Base-by-base conservation (phyloP, 2,113 vertebrate genomes). In the Hucho hucho region DNA sequence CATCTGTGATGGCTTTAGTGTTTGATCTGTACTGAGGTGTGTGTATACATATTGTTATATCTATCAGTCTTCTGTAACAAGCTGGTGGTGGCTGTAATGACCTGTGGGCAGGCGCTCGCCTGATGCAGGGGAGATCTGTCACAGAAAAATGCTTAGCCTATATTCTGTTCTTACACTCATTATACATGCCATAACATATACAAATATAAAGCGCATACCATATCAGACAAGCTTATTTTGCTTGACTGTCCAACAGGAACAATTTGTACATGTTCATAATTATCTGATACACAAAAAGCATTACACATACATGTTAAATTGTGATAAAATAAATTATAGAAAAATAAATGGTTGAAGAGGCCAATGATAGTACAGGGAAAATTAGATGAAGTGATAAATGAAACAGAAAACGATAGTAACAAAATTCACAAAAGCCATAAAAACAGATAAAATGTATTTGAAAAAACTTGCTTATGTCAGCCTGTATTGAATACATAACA, bases 291-390 rank as follows among this genome's bases (percentile, higher is more conserved):
- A 86, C 61, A 77, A 81, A 79, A 83, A 74, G 75, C 81, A 68
- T 77, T 72, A 66, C 61, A 61, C 70, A 92, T 91, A 92, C 92
- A 93, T 89, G 77, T 61, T 46, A 16, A 53, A 64, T 61, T 2
- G 86, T 90, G 87, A 87, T 93, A 91, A 26, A 94, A 94, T 93
- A 94, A 94, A 92, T 75, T 75, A 64, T 66, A 70, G 63, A 93
- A 94, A 94, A 95, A 93, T 92, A 92, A 95, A 95, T 61, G 46
- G 56, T 93, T 93, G 87, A 78, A 81, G 81, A 94, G 92, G 93
- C 92, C 90, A 92, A 94, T 89, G 91, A 84, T 84, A 79, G 93
- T 91, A 94, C 87, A 92, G 89, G 85, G 91, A 93, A 93, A 91
- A 92, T 92, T 89, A 87, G 78, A 72, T 12, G 56, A 9, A 11